Conservation (phyloP, 92 coral and sea anemone species). For the Heliopora coerulea region DNA sequence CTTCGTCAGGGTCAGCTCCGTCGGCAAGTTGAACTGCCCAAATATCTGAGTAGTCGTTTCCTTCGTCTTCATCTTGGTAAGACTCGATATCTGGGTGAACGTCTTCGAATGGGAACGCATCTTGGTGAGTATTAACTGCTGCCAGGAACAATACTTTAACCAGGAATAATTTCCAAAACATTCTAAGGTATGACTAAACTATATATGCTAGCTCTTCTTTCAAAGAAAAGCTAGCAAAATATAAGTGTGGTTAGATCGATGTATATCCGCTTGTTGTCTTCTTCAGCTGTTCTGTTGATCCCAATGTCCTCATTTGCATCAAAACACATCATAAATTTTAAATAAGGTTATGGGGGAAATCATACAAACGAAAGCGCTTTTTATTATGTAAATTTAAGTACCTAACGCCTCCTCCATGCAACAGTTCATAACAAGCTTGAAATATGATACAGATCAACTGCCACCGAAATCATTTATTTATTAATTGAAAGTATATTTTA, state of each 20-base stretch:
- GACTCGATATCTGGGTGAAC: conserved; percentile 13
- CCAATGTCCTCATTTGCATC: conserved; percentile 24
- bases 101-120: conserved; percentile 16
- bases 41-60: conserved; percentile 51
- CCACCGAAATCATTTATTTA: too few relatives aligned
- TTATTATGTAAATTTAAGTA: conserved; percentile 30
- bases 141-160: conserved; percentile 16
- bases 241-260: not conserved
- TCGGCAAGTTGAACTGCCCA: conserved; percentile 87
- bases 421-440: too few relatives aligned
- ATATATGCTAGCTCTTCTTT: conserved; percentile 26
- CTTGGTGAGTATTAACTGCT: conserved; percentile 34
- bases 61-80: conserved; percentile 35
- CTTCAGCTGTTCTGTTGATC: conserved; percentile 8
- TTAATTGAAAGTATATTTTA: too few relatives aligned
- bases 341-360: conserved; percentile 15
- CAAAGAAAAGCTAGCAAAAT: conserved; percentile 31
- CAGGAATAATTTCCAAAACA: conserved; percentile 11
- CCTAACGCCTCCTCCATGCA: conserved; percentile 20
- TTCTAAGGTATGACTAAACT: not conserved
- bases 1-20: conserved; percentile 66
- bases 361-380: conserved; percentile 1
- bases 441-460: not conserved
- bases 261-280: not conserved
- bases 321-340: conserved; percentile 18